These are phyloP conservation scores for Hypanus sabinus DNA, from an alignment of 2,113 vertebrate species.

Conservation along the genomic window DNA sequence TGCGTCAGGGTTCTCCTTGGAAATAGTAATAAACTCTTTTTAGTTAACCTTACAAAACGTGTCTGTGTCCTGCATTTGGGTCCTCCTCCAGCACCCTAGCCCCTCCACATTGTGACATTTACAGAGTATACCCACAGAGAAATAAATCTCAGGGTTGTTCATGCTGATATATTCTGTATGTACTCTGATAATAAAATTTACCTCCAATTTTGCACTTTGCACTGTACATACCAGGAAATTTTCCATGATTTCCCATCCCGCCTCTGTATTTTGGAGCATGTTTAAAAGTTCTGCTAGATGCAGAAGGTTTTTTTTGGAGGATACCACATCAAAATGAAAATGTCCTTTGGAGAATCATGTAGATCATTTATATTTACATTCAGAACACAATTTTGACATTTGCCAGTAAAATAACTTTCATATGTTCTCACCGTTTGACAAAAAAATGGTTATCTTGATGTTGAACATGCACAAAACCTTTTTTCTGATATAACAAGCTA, in stretches of 20 bases:
- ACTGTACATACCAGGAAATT: background rate
- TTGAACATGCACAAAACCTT: background rate
- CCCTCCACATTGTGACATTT: too few species aligned
- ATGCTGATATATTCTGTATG: too few species aligned
- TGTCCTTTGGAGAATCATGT: background rate
- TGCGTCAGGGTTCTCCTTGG: too few species aligned
- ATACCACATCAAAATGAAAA: background rate
- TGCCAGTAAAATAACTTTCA: background rate
- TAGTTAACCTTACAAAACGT: too few species aligned
- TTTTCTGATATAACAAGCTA: background rate
- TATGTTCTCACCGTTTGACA: background rate
- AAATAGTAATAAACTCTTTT: too few species aligned
- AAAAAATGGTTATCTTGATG: background rate
- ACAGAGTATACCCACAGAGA: too few species aligned
- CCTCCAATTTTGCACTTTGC: too few species aligned
- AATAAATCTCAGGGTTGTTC: too few species aligned
- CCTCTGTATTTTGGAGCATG: background rate
- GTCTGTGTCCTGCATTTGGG: too few species aligned
- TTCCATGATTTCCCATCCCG: background rate
- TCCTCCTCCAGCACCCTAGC: too few species aligned
- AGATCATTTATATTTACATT: background rate
- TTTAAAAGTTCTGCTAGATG: background rate
- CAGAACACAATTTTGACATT: background rate
- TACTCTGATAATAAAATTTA: too few species aligned
- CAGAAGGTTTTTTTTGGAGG: background rate